These are phyloP conservation scores for Orchesella cincta DNA, from an alignment of 1,140 invertebrate genomes.

Conservation along the genomic window DNA sequence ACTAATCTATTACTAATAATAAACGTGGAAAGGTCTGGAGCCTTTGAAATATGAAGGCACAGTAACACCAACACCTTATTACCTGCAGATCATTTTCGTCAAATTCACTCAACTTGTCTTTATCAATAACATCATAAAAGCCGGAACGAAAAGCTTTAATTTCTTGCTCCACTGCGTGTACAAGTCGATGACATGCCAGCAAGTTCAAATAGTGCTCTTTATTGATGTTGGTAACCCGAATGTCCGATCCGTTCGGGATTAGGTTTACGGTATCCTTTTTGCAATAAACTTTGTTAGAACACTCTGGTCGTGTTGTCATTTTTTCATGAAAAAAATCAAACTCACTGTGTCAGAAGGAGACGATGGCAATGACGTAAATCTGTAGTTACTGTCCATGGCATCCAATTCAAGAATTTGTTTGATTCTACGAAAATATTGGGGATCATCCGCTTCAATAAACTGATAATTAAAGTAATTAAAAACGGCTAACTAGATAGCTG, in stretches of 20 bases:
- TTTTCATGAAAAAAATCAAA: neutral
- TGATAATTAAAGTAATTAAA: neutral
- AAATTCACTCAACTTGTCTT: neutral
- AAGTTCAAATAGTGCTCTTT: neutral
- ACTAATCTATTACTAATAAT: no score
- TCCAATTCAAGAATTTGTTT: neutral
- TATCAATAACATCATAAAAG: conserved; percentile 4
- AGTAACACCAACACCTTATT: no score
- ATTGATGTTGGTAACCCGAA: neutral
- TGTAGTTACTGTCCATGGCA: neutral
- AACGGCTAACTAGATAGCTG: neutral
- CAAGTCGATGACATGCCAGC: neutral
- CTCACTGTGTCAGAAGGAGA: no score
- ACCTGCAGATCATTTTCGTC: conserved; percentile 2
- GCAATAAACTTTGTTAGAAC: no score
- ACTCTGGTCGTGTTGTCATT: no score
- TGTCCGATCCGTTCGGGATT: neutral
- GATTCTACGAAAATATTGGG: neutral
- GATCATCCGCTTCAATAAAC: conserved; percentile 7
- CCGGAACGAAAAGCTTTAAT: neutral
- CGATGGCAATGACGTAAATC: neutral
- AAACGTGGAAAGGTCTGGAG: no score
- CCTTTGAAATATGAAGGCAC: no score
- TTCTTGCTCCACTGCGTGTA: conserved; percentile 1
- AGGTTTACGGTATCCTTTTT: neutral